Evolutionary conservation across 2,113 vertebrate genomes (phyloP).

Genomic region (Mixornis gularis): DNA sequence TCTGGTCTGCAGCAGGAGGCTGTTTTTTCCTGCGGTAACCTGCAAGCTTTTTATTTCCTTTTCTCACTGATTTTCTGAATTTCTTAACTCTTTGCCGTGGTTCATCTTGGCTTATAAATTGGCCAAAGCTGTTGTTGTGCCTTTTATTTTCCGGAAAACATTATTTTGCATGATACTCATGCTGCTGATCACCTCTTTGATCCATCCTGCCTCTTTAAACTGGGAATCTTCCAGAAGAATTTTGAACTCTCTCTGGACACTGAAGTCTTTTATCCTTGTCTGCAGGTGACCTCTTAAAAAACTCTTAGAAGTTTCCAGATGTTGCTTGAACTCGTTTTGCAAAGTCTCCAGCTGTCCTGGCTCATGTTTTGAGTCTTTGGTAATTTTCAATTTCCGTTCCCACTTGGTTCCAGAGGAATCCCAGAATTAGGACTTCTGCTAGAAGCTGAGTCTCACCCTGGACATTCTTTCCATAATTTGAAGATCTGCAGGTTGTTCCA

Average conservation of each 20-base stretch:
- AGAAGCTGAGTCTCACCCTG: background rate
- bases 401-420: background rate
- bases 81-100: conserved; percentile 28
- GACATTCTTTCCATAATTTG: background rate
- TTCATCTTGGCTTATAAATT: background rate
- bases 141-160: conserved; percentile 3
- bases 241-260: background rate
- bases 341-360: conserved; percentile 3
- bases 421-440: background rate
- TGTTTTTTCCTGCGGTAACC: background rate
- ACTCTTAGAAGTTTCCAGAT: conserved; percentile 47
- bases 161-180: background rate
- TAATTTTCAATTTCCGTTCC: background rate
- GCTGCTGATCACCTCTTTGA: conserved; percentile 13
- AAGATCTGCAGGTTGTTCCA: background rate
- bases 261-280: conserved; percentile 33
- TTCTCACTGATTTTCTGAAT: background rate
- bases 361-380: conserved; percentile 10
- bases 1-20: background rate
- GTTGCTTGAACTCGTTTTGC: conserved; percentile 19
- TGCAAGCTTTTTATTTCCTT: conserved; percentile 16
- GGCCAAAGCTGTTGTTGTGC: background rate
- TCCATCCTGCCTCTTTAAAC: conserved; percentile 17
- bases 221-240: conserved; percentile 24
- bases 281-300: conserved; percentile 55